phyloP scores from a whole-genome alignment of 2,113 vertebrate genomes.

The Phrynocephalus versicolor region DNA sequence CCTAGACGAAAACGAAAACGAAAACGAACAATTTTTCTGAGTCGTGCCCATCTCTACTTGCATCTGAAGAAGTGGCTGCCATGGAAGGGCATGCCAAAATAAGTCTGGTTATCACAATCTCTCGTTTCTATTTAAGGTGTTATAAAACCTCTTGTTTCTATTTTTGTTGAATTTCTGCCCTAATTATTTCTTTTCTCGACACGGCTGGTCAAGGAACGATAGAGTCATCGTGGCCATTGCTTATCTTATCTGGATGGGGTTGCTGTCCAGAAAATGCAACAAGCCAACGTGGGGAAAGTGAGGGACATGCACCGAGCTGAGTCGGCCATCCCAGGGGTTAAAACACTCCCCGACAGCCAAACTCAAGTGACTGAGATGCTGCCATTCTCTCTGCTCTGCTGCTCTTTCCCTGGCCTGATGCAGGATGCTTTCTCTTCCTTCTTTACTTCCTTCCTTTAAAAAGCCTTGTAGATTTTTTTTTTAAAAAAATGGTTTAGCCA shows the following conservation, averaged over 20 bases:
- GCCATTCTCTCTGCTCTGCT: conserved; percentile 47
- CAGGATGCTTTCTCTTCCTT: conserved; percentile 36
- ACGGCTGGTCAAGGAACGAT: background rate
- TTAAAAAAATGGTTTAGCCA: conserved; percentile 66
- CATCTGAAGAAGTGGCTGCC: too few species aligned
- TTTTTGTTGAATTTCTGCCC: too few species aligned
- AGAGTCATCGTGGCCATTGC: background rate
- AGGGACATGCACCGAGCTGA: conserved; percentile 42
- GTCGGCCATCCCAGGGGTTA: conserved; percentile 21
- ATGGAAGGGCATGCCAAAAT: too few species aligned
- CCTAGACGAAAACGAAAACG: too few species aligned
- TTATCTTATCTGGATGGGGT: background rate
- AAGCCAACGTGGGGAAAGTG: background rate
- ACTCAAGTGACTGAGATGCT: conserved; percentile 46
- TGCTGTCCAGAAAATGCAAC: background rate
- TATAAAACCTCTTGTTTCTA: too few species aligned
- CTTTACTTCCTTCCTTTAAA: conserved; percentile 64
- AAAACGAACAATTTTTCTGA: too few species aligned
- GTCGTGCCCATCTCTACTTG: too few species aligned
- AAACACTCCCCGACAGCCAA: conserved; percentile 54
- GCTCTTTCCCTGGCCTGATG: conserved; percentile 65
- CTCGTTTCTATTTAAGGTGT: too few species aligned
- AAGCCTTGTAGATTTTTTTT: conserved; percentile 73
- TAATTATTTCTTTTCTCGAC: background rate
- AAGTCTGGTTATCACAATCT: too few species aligned